phyloP scores from a whole-genome alignment of 1,140 invertebrate genomes.

The Heterodera carotae region DNA sequence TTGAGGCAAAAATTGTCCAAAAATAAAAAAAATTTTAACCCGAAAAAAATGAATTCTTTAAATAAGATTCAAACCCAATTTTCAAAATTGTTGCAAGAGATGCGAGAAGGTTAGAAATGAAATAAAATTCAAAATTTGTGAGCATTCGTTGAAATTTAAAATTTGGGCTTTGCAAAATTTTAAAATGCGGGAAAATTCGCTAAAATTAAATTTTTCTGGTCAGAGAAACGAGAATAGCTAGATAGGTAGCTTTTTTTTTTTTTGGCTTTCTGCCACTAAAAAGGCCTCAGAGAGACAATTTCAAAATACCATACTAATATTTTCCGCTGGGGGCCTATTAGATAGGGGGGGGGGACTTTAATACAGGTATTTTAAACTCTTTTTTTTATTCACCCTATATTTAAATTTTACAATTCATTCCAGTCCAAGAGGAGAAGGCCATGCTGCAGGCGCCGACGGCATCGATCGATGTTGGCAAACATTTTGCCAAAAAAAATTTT shows the following conservation, averaged over 20 bases:
- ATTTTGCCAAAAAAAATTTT: neutral
- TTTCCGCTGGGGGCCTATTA: no score
- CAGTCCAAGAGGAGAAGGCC: conserved; percentile 66
- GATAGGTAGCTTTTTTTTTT: no score
- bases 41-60: conserved; percentile 19
- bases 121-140: neutral
- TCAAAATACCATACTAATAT: no score
- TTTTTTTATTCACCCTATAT: neutral
- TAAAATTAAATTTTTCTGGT: neutral
- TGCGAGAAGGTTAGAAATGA: neutral
- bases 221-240: no score
- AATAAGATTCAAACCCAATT: conserved; percentile 4
- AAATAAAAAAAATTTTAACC: no score
- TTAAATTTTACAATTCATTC: conserved; percentile 40
- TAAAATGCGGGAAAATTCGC: neutral
- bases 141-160: neutral
- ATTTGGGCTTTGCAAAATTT: no score
- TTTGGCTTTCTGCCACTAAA: no score
- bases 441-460: conserved; percentile 62
- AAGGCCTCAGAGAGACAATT: neutral
- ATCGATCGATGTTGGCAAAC: conserved; percentile 51
- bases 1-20: neutral
- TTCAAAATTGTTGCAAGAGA: conserved; percentile 22
- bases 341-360: no score
- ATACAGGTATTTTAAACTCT: no score